Base-by-base conservation (phyloP, 2,888 invertebrate species). In the Tiliacea aurago region DNA sequence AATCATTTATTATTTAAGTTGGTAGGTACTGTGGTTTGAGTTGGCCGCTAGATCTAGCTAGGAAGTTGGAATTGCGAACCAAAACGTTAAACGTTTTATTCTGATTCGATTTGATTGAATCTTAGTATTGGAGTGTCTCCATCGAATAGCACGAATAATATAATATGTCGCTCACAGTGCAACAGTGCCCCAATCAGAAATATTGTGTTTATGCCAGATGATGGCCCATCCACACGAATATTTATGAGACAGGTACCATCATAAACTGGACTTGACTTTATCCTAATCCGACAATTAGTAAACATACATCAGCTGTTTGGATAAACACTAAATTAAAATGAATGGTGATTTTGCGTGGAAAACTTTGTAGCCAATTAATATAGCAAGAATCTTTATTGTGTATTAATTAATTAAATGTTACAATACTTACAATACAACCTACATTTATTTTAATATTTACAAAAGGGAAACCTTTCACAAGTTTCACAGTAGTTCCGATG, bases 251-350 rank as follows among this genome's bases (percentile, higher is more conserved):
- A 81, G 51, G 20, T 28, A 43, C 20, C 74, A 49, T 64, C 70
- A 33, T 74, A 43, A 41, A 53, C 55, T 53, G 55, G 43, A 51
- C 56, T 45, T 63, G 68, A 76, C 53, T 65, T 67, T 56, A 79
- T 67, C 51, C 53, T 68, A 72, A 79, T 70, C 23, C 56, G 62
- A 71, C 55, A 64, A 82, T 82, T 78, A 61, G 63, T 84, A 84
- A 76, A 70, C 84, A 73, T 6, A 37, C 45, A 68, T 43, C 47
- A 59, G 47, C 49, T 56, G 51, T 67, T 64, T 37, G 37, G 6
- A 68, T 68, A 67, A 64, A 63, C 18, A n/a, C 49, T 4, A 51
- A 41, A 70, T 75, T 80, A 18, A 47, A 33, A n/a, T 45, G 11
- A 55, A 43, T 56, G 4, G 1, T 20, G 28, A 23, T n/a, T 65